Base-by-base conservation (phyloP, 2,113 vertebrate genomes). In the Odocoileus virginianus region DNA sequence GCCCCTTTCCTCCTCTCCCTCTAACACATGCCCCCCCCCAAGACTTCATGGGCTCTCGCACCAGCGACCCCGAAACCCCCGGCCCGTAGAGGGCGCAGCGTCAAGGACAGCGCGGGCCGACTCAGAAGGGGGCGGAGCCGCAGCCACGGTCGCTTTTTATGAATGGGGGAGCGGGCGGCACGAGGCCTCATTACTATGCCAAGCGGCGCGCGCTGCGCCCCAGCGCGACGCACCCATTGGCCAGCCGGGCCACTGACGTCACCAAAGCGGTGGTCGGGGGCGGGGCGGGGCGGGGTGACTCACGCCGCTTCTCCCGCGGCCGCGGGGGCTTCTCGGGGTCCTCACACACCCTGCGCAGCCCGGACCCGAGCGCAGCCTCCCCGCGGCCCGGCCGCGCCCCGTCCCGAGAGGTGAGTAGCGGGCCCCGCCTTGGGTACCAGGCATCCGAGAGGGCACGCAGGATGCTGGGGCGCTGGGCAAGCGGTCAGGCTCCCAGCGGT, bases 131-230 rank as follows among this genome's bases (percentile, higher is more conserved):
- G 97, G 97, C 97, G 88, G 97, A 82, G 87, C 95, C 83, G 27
- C n/a, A 30, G 94, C 91, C 82, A 71, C 88, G 95, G 93, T 60
- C 52, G 87, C 94, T 98, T 98, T 99, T 99, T 98, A 98, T 99
- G 98, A 99, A 99, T 99, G 98, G 95, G 97, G 98, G 97, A 64
- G 97, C 98, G 91, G 98, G 98, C 95, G 86, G 96, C 1, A 93
- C 87, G 89, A 89, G 86, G 60, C 96, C 95, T 96, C 13, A 98
- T 98, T 98, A 98, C 95, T 95, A 98, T 97, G 98, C 98, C 87
- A 87, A 96, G 91, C 97, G 86, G 79, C 58, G 85, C 54, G 82
- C 97, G 79, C 60, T 92, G 98, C 98, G 98, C 93, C 52, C 82
- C 89, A 93, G 88, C 86, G 91, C 85, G 83, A 78, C 16, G 28